phyloP scores from a whole-genome alignment of 2,797 vertebrate species.

The Micrastur ruficollis region DNA sequence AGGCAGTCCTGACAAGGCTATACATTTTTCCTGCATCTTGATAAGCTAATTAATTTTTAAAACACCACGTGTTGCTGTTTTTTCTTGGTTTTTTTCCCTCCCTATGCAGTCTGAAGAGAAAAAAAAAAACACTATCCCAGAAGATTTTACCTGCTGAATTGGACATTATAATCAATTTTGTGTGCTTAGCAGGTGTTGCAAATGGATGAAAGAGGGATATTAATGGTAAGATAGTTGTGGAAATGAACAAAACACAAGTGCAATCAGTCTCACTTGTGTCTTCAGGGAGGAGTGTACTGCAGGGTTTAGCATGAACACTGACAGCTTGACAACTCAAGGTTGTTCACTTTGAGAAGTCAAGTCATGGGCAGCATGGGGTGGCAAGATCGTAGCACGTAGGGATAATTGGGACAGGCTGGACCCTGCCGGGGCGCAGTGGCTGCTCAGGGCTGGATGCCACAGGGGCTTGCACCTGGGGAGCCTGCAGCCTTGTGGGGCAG shows the following conservation, averaged over 20 bases:
- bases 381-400: accelerated
- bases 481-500: background rate
- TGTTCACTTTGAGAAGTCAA: background rate
- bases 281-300: background rate
- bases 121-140: background rate
- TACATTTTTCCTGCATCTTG: background rate
- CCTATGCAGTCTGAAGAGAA: background rate
- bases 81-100: background rate
- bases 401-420: background rate
- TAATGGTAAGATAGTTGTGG: constrained; percentile 25
- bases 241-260: constrained; percentile 33
- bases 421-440: accelerated
- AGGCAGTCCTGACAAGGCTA: background rate
- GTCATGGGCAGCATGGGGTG: background rate
- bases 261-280: constrained; percentile 41
- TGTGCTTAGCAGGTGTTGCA: constrained; percentile 16
- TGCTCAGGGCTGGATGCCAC: accelerated
- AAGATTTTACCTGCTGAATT: constrained; percentile 7
- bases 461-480: accelerated
- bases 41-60: constrained; percentile 40
- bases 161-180: constrained; percentile 40
- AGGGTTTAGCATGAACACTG: background rate
- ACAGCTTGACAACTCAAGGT: background rate
- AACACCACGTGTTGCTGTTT: background rate
- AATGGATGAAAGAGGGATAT: background rate